Evolutionary conservation across 2,797 vertebrate genomes (phyloP).

Genomic region (Platalea minor): DNA sequence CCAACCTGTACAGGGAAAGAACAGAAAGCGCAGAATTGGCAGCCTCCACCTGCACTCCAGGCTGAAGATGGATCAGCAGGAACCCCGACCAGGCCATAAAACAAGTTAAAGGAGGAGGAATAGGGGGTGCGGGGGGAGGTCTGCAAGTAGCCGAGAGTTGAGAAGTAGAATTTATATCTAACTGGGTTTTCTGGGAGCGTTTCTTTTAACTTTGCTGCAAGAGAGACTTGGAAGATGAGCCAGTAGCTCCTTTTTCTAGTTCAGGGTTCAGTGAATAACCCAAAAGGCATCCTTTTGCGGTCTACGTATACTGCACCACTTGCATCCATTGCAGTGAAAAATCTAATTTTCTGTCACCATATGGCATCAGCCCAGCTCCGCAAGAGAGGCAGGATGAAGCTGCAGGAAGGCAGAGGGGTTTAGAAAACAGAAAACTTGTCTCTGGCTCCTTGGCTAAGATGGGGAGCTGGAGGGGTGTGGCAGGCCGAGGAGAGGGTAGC

Average conservation of each 20-base stretch:
- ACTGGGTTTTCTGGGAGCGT: neutral
- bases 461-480: neutral
- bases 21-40: too few relatives aligned
- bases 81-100: neutral
- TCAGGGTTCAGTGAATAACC: neutral
- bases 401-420: neutral
- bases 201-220: neutral
- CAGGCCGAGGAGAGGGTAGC: neutral
- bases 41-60: neutral
- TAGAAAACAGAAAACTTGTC: neutral
- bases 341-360: neutral
- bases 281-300: neutral
- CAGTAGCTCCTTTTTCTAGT: neutral
- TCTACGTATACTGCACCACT: accelerated
- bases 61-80: neutral
- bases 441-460: neutral
- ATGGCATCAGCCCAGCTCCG: neutral
- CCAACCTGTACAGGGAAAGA: too few relatives aligned
- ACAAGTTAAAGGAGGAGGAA: neutral
- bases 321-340: neutral
- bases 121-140: accelerated
- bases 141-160: neutral
- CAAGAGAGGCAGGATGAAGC: neutral
- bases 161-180: neutral
- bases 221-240: neutral